phyloP scores from a whole-genome alignment of 2,797 vertebrate genomes.

The Sebastes taczanowskii region DNA sequence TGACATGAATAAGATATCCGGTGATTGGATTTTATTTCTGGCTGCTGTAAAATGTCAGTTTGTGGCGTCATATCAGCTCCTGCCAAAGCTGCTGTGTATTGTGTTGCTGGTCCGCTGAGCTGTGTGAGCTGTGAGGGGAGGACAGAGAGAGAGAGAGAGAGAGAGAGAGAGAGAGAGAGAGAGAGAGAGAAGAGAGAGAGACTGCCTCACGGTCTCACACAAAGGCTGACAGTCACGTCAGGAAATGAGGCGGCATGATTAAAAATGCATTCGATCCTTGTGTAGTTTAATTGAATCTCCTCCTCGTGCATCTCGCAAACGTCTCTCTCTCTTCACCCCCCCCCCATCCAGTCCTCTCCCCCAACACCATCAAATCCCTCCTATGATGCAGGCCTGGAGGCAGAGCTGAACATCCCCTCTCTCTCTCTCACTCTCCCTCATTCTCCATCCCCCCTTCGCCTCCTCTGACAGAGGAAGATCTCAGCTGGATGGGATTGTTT shows the following conservation, averaged over 20 bases:
- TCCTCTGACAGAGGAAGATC: constrained; percentile 43
- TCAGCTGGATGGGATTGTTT: constrained; percentile 63
- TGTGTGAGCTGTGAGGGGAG: constrained; percentile 24
- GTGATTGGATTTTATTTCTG: constrained; percentile 27
- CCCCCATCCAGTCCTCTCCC: neutral
- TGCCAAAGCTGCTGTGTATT: constrained; percentile 54
- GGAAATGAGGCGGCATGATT: constrained; percentile 69
- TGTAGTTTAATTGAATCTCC: constrained; percentile 79
- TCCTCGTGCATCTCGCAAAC: constrained; percentile 39
- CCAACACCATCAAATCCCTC: constrained; percentile 26
- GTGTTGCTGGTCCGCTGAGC: constrained; percentile 36
- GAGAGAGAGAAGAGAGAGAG: constrained; percentile 15
- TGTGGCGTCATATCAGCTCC: constrained; percentile 38
- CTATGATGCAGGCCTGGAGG: constrained; percentile 44
- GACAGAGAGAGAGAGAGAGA: constrained; percentile 10
- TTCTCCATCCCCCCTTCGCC: constrained; percentile 24
- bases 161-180: constrained; percentile 8
- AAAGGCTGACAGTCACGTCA: constrained; percentile 68
- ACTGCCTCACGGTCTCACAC: constrained; percentile 47
- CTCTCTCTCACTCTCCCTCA: constrained; percentile 25
- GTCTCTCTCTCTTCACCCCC: neutral
- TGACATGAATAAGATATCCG: constrained; percentile 24
- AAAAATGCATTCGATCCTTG: constrained; percentile 77
- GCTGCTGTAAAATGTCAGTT: constrained; percentile 42
- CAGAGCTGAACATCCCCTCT: constrained; percentile 25